Base-by-base conservation (phyloP, 2,888 invertebrate genomes). In the Macaria notata region DNA sequence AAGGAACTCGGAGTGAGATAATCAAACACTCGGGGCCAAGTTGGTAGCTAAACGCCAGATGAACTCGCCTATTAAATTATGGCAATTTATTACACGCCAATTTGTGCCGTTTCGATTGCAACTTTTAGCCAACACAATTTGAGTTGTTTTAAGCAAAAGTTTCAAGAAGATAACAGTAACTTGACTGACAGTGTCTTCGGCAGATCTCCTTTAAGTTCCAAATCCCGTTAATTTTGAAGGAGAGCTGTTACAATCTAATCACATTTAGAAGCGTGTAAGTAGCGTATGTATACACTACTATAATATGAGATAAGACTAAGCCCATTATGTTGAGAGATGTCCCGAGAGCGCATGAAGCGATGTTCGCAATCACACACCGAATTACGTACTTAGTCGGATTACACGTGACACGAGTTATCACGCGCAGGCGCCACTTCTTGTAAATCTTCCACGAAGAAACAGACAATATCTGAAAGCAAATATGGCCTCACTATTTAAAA, bases 401-500 rank as follows among this genome's bases (percentile, higher is more conserved):
- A 89, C 85, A 86, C 77, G 78, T 88, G 88, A 88, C 86, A 80
- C 72, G 78, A 85, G 81, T 81, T 88, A 88, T 88, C 89, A 81
- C 76, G 74, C 77, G 79, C 75, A 82, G 86, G 84, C 88, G 88
- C 88, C 88, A 82, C 76, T 76, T 85, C 85, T 84, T 70, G 83
- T 88, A 89, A 89, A 90, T 89, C 90, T 88, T 88, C 79, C 79
- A 78, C 73, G 80, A 75, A 83, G 79, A 83, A 83, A 79, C 79
- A 81, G 80, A 85, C 85, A 78, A 88, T 89, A 90, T 89, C 91
- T 88, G 79, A 87, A 84, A 88, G 69, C 85, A 91, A 91, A 91
- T 89, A 90, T 88, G 87, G 84, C 83, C 83, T 83, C 83, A 88
- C 89, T 87, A 88, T 91, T 88, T 88, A 88, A 88, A 88, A 89